Evolutionary conservation across 30 jellyfish, hydroid and myxozoan genomes (phyloP).

Genomic region (Aurelia coerulea): DNA sequence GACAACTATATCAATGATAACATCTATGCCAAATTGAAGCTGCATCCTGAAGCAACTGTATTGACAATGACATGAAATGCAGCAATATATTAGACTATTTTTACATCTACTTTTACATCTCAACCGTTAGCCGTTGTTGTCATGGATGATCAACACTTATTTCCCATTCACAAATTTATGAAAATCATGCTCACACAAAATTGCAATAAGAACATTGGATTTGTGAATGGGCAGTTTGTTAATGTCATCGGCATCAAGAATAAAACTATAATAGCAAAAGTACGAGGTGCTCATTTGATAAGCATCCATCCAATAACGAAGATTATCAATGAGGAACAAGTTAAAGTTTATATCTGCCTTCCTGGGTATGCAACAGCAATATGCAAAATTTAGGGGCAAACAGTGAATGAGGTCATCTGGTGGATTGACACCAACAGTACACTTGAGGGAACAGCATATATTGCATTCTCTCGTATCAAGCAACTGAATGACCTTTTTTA

Average conservation of each 20-base stretch:
- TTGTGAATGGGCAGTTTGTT: slow-evolving; percentile 14
- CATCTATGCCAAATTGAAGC: background rate
- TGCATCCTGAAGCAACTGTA: background rate
- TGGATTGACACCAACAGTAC: slow-evolving; percentile 12
- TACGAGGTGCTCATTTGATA: background rate
- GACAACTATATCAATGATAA: background rate
- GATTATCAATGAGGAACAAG: background rate
- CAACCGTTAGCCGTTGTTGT: background rate
- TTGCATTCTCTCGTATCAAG: slow-evolving; percentile 9
- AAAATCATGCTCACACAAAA: slow-evolving; percentile 5
- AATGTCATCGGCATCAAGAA: background rate
- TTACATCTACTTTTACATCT: background rate
- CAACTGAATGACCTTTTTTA: background rate
- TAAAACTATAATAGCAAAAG: background rate
- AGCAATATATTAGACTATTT: slow-evolving; percentile 5
- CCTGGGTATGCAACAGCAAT: background rate
- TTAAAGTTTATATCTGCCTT: background rate
- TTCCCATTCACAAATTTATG: background rate
- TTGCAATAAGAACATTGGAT: background rate
- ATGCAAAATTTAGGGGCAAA: background rate
- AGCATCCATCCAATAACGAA: background rate
- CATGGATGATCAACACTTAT: background rate
- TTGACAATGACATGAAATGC: slow-evolving; percentile 17
- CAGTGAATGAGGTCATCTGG: background rate
- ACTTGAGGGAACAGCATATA: slow-evolving; percentile 2